phyloP scores from a whole-genome alignment of 2,888 invertebrate species.

The Ariolimax columbianus region DNA sequence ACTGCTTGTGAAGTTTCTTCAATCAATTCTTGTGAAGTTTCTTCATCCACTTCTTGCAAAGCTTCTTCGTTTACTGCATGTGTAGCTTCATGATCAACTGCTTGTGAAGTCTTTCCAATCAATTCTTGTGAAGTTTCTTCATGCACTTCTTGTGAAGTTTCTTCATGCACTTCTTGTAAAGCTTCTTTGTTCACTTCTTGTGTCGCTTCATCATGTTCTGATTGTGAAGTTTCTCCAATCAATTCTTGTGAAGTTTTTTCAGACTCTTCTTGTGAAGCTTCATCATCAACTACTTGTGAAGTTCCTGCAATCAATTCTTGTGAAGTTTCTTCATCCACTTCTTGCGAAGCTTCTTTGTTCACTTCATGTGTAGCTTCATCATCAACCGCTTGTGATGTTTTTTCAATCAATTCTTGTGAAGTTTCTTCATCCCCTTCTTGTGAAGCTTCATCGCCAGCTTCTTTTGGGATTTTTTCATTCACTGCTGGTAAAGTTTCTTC shows the following conservation, averaged over 20 bases:
- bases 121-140: constrained; percentile 1
- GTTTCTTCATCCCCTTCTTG: background rate
- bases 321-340: constrained; percentile 7
- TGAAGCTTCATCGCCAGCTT: background rate
- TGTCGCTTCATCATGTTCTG: background rate
- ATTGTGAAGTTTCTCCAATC: background rate
- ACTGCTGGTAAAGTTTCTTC: background rate
- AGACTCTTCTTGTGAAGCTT: background rate
- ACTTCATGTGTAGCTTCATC: background rate
- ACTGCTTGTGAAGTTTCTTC: background rate
- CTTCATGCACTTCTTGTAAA: background rate
- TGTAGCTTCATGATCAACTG: background rate
- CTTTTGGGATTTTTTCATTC: background rate
- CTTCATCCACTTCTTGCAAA: background rate
- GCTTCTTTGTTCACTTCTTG: background rate
- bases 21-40: background rate
- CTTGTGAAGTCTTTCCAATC: background rate
- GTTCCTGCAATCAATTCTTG: constrained; percentile 2
- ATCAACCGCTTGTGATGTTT: background rate
- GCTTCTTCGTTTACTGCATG: background rate
- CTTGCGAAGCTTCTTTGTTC: constrained; percentile 8
- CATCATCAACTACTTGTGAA: background rate
- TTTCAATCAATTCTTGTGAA: constrained; percentile 3
- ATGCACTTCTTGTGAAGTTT: background rate
- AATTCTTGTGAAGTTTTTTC: background rate